phyloP scores from a whole-genome alignment of 2,888 invertebrate species.

The Girardia tigrina region DNA sequence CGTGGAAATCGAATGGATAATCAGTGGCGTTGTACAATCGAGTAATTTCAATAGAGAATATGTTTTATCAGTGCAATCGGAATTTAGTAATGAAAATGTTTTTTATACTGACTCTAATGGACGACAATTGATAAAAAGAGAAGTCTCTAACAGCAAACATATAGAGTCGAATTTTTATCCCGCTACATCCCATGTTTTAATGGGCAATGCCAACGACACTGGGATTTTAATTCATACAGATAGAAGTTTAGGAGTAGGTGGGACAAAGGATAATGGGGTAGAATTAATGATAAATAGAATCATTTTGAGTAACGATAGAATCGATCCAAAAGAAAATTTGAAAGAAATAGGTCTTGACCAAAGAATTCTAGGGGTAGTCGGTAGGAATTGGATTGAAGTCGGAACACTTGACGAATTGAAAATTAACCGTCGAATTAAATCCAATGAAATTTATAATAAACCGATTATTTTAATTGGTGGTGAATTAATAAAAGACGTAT shows the following conservation, averaged over 20 bases:
- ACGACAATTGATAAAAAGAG: constrained; percentile 64
- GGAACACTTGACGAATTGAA: background rate
- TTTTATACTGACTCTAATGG: constrained; percentile 91
- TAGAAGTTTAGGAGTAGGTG: background rate
- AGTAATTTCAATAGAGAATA: constrained; percentile 63
- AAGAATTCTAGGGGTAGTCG: background rate
- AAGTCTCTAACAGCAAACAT: background rate
- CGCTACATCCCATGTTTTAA: background rate
- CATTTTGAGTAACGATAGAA: background rate
- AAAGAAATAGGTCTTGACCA: background rate
- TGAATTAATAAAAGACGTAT: background rate
- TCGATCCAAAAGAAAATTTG: background rate
- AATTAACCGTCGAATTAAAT: background rate
- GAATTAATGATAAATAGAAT: background rate
- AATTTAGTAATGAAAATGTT: constrained; percentile 56
- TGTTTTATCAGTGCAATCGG: constrained; percentile 58
- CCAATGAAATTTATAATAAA: background rate
- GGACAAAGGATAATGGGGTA: background rate
- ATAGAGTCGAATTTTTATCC: background rate
- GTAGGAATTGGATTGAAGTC: background rate
- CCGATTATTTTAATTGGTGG: background rate
- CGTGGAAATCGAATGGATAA: constrained; percentile 55
- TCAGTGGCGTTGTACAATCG: constrained; percentile 53
- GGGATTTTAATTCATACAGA: background rate
- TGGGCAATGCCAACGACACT: background rate